Conservation (phyloP, 2,888 invertebrate species). For the Lamellibrachia columna region DNA sequence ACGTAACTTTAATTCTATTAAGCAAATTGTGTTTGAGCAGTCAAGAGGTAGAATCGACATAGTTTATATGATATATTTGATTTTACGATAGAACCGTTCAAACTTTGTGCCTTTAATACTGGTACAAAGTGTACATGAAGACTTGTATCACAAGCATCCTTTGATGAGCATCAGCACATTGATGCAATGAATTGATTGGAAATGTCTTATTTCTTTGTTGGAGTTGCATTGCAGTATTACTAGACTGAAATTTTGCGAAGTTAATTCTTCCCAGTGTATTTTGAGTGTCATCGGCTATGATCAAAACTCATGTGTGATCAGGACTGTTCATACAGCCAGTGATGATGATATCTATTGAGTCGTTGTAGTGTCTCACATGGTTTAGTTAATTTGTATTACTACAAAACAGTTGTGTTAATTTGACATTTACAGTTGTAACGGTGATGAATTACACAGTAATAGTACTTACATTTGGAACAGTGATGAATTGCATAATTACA, state of each 20-base stretch:
- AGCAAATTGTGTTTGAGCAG: too few relatives aligned
- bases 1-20: too few relatives aligned
- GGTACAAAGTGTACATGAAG: too few relatives aligned
- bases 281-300: not conserved
- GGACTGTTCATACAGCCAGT: not conserved
- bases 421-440: not conserved
- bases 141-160: too few relatives aligned
- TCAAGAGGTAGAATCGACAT: too few relatives aligned
- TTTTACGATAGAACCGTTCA: too few relatives aligned
- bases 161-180: too few relatives aligned
- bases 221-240: not conserved
- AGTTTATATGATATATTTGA: too few relatives aligned
- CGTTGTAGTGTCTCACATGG: not conserved
- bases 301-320: not conserved
- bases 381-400: not conserved
- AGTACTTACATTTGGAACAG: not conserved
- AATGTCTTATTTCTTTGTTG: too few relatives aligned
- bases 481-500: not conserved
- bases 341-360: not conserved
- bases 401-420: not conserved
- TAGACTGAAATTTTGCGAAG: not conserved
- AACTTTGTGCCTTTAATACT: too few relatives aligned
- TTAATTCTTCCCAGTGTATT: not conserved
- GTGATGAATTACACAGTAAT: not conserved
- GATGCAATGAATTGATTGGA: too few relatives aligned